phyloP scores from a whole-genome alignment of 2,113 vertebrate genomes.

The Tachycineta bicolor region DNA sequence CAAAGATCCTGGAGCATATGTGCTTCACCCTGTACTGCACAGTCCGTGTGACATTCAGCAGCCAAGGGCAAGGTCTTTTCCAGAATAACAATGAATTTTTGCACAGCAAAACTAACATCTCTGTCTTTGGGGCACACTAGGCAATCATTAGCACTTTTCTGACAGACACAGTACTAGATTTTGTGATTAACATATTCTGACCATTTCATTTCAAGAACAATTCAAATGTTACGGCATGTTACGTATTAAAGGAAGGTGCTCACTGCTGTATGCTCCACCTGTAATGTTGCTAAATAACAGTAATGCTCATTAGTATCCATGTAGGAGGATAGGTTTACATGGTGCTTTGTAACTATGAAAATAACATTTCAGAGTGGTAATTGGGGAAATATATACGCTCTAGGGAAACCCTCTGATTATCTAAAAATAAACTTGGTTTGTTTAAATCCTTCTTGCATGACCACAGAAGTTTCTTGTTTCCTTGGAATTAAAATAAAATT shows the following conservation, averaged over 20 bases:
- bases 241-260: neutral
- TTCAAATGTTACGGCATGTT: neutral
- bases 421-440: neutral
- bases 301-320: neutral
- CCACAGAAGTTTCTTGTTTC: neutral
- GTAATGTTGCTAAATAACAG: neutral
- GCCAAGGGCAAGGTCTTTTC: conserved; percentile 47
- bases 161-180: neutral
- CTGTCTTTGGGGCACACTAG: neutral
- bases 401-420: neutral
- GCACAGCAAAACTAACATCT: neutral
- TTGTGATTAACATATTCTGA: neutral
- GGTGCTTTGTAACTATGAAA: neutral
- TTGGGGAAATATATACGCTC: neutral
- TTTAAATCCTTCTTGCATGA: neutral
- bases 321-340: neutral
- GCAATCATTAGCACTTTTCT: neutral
- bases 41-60: neutral
- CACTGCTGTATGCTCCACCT: neutral
- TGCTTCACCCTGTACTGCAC: neutral
- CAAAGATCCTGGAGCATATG: neutral
- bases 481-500: neutral
- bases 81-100: neutral
- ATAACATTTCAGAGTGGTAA: neutral
- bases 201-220: neutral